Evolutionary conservation across 2,113 vertebrate species (phyloP), one percentile per base, ranked within the genome.

Genomic region (human): DNA sequence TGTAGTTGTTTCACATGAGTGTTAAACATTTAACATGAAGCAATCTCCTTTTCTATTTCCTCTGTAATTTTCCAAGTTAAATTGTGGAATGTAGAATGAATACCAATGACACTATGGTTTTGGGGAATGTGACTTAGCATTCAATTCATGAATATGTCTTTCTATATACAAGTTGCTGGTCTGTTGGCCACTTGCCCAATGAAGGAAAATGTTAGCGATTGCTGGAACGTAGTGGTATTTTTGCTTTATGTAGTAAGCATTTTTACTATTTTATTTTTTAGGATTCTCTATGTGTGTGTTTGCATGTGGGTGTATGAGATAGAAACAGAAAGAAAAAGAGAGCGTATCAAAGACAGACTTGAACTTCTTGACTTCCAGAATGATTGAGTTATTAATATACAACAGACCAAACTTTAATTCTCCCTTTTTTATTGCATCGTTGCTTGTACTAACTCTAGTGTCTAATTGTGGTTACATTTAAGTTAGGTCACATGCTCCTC

Each of bases 191-290:
- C 55, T 87, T n/a, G 0, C 95, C 87, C 98, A 84, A 57, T 97
- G 97, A 97, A 98, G 96, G 96, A 95, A 98, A 98, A 97, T 86
- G 92, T 98, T 98, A 98, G 98, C 95, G 97, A 72, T 92, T 95
- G 80, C 9, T 90, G 78, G 91, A 57, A 93, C 88, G 93, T 57
- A 92, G 95, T 92, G 82, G 22, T 96, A 84, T 59, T 98, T 98
- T 97, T 98, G n/a, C 76, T 98, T 97, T 98, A 96, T 95, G 93
- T 97, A 81, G 4, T 22, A 64, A 75, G 4, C 8, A 64, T 82
- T 92, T 79, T 73, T 92, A 68, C 66, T 68, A 22, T 38, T 45
- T 76, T 52, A 82, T 98, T 98, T 98, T 98, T 96, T 82, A 96
- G 92, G 89, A 95, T 45, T 97, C 13, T 81, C 3, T 88, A 20